A percentile compares a stretch with the other conserved stretches of the same genome.
These are phyloP conservation scores for Margarornis squamiger DNA, from an alignment of 2,797 vertebrate genomes.

Conservation along the genomic window DNA sequence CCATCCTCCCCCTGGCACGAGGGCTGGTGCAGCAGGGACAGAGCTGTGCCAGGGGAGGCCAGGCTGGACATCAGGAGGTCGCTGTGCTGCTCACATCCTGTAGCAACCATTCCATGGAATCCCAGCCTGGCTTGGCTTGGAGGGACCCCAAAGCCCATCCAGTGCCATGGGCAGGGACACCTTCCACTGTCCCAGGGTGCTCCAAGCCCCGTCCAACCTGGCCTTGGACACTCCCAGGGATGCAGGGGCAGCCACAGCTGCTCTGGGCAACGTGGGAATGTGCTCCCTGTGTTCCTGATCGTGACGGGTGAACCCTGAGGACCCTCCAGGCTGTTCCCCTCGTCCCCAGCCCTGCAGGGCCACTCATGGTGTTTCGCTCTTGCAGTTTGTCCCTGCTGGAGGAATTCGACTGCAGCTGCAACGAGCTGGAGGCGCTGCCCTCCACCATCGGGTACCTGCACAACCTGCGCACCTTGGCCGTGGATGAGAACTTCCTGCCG, in stretches of 20 bases:
- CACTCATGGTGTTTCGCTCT: conserved; percentile 41
- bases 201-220: background rate
- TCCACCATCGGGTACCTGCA: conserved; percentile 93
- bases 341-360: background rate
- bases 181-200: background rate
- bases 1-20: background rate
- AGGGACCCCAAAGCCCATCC: background rate
- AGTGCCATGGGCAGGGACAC: background rate
- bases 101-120: background rate
- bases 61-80: background rate
- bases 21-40: background rate
- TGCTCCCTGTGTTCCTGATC: background rate
- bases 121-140: background rate
- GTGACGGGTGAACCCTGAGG: background rate
- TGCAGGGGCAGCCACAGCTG: background rate
- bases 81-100: background rate
- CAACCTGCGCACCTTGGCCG: conserved; percentile 92
- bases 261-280: background rate
- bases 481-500: conserved; percentile 95
- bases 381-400: conserved; percentile 94
- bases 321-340: too few relatives aligned
- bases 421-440: conserved; percentile 94
- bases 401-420: conserved; percentile 98
- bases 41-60: background rate
- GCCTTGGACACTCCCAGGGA: background rate